Base-by-base conservation (phyloP, 2,888 invertebrate genomes). In the Drosophila anceps region DNA sequence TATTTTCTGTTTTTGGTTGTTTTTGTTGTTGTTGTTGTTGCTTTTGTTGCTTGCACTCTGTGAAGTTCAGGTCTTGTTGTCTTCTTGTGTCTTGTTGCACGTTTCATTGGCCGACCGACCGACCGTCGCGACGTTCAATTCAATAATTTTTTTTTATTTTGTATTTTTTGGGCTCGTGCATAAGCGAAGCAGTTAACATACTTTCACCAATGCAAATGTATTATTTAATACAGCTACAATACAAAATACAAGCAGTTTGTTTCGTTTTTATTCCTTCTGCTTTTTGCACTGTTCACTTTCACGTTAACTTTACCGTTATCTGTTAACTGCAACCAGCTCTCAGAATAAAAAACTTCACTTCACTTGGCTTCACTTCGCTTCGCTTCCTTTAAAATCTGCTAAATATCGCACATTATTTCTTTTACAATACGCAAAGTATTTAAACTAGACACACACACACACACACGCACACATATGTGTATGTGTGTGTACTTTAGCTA, bases 171-270 rank as follows among this genome's bases (percentile, higher is more conserved):
- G 50, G 69, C 60, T 64, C 61, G 69, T 64, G 58, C 65, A 74
- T 54, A 54, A 54, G 54, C 54, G 76, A 76, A 84, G 73, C 85
- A 71, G 76, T 89, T 84, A 88, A 81, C 88, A 85, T 77, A 89
- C 85, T 85, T 85, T 85, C 88, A 88, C 85, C 85, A 79, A 74
- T 74, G 83, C 78, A 82, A 82, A 84, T 77, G 78, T 77, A 87
- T 84, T 89, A 82, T 87, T 87, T 79, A 82, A 71, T 73, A 66
- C 69, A 67, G 65, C 58, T 68, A 83, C 69, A 73, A 81, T 69
- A 73, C 71, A 81, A 73, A 81, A 73, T 48, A 64, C 66, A 63
- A 54, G 73, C 82, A 73, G 69, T 78, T 54, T 54, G 31, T 51
- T 33, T 51, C 18, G 3, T 46, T 44, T 44, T 46, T 46, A n/a